Percentiles rank a stretch among this genome's conserved stretches.
Conservation (phyloP, 2,113 vertebrate species). For the Oostethus manadensis region DNA sequence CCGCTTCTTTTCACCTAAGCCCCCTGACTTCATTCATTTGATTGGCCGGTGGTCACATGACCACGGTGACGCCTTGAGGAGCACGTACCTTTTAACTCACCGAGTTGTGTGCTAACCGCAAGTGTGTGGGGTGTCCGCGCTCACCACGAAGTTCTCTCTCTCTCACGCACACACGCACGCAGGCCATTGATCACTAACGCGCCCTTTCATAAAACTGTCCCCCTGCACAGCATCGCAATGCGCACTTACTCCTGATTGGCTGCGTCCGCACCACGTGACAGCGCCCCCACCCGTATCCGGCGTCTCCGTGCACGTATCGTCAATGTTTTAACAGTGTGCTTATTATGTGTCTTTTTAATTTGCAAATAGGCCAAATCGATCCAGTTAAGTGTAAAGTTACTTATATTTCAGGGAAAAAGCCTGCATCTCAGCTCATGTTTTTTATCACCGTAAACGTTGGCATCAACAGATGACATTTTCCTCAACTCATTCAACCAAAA, state of each 20-base stretch:
- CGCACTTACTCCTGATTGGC: constrained; percentile 66
- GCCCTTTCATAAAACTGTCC: constrained; percentile 52
- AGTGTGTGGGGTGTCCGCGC: no score
- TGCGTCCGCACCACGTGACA: constrained; percentile 36
- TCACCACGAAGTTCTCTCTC: neutral
- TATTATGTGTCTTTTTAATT: no score
- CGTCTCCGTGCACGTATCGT: neutral
- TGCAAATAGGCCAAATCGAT: no score
- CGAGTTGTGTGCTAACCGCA: neutral
- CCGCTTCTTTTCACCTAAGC: constrained; percentile 38
- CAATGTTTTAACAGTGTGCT: no score
- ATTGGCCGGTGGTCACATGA: constrained; percentile 35
- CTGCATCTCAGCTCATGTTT: no score
- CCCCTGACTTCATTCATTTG: constrained; percentile 29
- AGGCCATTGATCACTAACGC: constrained; percentile 50
- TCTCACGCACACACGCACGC: constrained; percentile 5
- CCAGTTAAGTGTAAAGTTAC: no score
- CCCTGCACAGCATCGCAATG: constrained; percentile 69
- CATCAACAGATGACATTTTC: no score
- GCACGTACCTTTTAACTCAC: constrained; percentile 32
- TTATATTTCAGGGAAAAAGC: no score
- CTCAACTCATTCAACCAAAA: no score
- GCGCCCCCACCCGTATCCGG: constrained; percentile 7
- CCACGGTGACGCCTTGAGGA: constrained; percentile 2
- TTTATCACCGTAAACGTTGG: no score